These are phyloP conservation scores for Atrichornis clamosus DNA, from an alignment of 2,113 vertebrate species.

Conservation along the genomic window DNA sequence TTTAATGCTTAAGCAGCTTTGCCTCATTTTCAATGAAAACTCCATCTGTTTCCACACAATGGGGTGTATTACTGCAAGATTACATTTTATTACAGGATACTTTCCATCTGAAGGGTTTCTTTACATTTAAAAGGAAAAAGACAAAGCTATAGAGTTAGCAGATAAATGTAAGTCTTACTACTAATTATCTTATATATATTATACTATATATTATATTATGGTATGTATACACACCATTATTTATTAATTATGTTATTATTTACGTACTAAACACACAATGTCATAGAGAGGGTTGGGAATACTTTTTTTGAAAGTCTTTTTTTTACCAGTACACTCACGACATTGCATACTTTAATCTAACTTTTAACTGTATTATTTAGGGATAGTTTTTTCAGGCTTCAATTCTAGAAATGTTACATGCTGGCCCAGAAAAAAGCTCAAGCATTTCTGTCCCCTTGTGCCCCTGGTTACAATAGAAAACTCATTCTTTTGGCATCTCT, in stretches of 20 bases:
- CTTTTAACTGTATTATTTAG: neutral
- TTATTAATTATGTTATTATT: neutral
- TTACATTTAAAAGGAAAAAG: neutral
- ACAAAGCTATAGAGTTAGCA: neutral
- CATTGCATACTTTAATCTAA: neutral
- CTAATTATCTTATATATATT: neutral
- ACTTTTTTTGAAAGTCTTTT: neutral
- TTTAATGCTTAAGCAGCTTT: conserved; percentile 6
- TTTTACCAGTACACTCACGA: neutral
- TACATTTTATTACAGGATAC: conserved; percentile 23
- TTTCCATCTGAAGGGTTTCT: neutral
- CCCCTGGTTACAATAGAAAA: neutral
- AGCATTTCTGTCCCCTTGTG: neutral
- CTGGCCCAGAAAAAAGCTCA: neutral
- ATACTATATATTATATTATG: neutral
- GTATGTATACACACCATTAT: neutral
- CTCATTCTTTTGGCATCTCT: neutral
- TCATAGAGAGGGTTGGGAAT: neutral
- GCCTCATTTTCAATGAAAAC: conserved; percentile 35
- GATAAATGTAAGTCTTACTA: neutral
- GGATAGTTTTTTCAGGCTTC: neutral
- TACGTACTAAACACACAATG: neutral
- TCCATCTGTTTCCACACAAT: conserved; percentile 27
- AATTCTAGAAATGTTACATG: neutral
- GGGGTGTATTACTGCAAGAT: neutral